Base-by-base conservation (phyloP, 2,888 invertebrate species). In the Cosmia pyralina region DNA sequence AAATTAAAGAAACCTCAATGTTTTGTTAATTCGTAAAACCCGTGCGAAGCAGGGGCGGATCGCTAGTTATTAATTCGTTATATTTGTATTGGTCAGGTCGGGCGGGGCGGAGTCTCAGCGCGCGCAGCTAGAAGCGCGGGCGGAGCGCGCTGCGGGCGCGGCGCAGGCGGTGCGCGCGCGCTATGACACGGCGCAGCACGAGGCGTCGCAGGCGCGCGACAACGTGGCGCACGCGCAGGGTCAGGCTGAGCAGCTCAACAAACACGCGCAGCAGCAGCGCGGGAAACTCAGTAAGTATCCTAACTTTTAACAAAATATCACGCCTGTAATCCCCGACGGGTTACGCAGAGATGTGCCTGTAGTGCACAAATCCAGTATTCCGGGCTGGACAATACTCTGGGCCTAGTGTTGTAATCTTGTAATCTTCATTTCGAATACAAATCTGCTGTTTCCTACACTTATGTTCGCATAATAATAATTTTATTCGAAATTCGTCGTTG, bases 151-250 rank as follows among this genome's bases (percentile, higher is more conserved):
- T 2, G 65, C 22, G 28, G 82, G 50, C n/a, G 91, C 88, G 65
- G 92, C 85, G 10, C 79, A 4, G 13, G 90, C 89, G 57, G 88
- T 86, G 50, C 87, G 85, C 28, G 95, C 94, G 87, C 93, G 95
- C 4, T 92, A 89, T 89, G 85, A 79, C 87, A 95, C 95, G 48
- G 93, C 93, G 85, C 92, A 92, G 85, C 88, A 93, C 90, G 92
- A 92, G 73, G 93, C 93, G 50, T 78, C 77, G 84, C 93, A 93
- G 89, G 93, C 94, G 77, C 92, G 95, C 53, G 90, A 89, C 57
- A 72, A 88, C 87, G 84, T 81, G 4, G 86, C 89, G 83, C 91
- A 85, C 75, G 88, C 87, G 77, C 87, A 88, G 77, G 88, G 83
- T 28, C 90, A 83, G 59, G 88, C 87, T 68, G 92, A 92, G 50